Percentiles rank a stretch among this genome's conserved stretches.
Conservation (phyloP, 23 tunicate species). For the Phallusia fumigata region DNA sequence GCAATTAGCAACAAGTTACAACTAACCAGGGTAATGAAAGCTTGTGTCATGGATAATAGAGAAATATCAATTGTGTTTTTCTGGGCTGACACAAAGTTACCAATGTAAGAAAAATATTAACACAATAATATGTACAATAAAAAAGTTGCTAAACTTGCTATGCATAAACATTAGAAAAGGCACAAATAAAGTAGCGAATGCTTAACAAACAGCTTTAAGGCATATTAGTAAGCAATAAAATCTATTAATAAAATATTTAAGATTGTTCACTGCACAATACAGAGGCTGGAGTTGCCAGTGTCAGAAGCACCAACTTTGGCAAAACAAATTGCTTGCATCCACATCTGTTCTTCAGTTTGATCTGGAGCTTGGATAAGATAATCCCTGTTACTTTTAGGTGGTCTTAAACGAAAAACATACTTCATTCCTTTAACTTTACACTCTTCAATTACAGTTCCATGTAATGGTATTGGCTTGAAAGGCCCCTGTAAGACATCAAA, state of each 20-base stretch:
- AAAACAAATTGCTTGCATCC: constrained; percentile 79
- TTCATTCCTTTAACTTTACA: constrained; percentile 46
- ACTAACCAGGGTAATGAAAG: too few species aligned
- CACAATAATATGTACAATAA: neutral
- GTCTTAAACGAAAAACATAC: constrained; percentile 53
- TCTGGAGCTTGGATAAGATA: constrained; percentile 54
- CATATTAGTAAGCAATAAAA: neutral
- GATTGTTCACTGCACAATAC: constrained; percentile 16
- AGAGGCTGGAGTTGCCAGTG: neutral
- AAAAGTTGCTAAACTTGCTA: neutral
- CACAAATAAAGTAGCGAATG: neutral
- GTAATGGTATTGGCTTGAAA: constrained; percentile 44
- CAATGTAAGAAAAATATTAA: too few species aligned
- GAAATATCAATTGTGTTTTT: too few species aligned
- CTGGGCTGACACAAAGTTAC: too few species aligned
- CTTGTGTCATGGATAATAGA: too few species aligned
- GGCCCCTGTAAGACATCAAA: constrained; percentile 51
- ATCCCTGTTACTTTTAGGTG: constrained; percentile 44
- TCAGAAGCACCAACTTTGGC: constrained; percentile 68
- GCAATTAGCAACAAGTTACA: too few species aligned
- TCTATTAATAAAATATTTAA: neutral
- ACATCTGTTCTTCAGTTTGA: constrained; percentile 48
- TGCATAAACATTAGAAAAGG: constrained; percentile 6
- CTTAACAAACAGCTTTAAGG: neutral
- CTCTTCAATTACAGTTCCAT: constrained; percentile 57